Base-by-base conservation (phyloP, 2,113 vertebrate species). In the Psophia crepitans region DNA sequence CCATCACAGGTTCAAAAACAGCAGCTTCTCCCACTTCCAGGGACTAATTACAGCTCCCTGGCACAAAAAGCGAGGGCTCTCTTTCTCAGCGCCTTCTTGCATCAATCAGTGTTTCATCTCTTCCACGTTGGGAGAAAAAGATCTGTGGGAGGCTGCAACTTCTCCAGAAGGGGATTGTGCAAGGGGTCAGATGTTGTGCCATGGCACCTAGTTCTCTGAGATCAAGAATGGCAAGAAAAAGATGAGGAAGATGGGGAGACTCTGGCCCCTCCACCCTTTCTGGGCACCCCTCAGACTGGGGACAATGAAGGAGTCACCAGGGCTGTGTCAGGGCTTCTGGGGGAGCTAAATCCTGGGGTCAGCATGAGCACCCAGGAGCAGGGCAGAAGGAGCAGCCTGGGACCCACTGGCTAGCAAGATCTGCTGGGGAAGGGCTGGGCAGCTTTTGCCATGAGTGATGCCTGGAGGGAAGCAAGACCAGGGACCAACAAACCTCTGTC, bases 161-260 rank as follows among this genome's bases (percentile, higher is more conserved):
- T 27, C 49, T 80, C 37, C 20, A 14, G 37, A 66, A 63, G n/a
- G 24, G 13, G 46, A 15, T 27, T 57, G 39, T 18, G 65, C 43
- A 37, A 60, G 33, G 26, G 8, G 4, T 9, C 23, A 41, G 83
- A 46, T 8, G 53, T 9, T 4, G 1, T 48, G 30, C 28, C 46
- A 24, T 2, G 17, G 33, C 43, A 87, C 26, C 33, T 68, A 1
- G 0, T 9, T 60, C 1, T 0, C 23, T 32, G 61, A 78, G 44
- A 37, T n/a, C 39, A 84, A 17, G 14, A 49, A 16, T 0, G 9
- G 41, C 73, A 77, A 74, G n/a, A 64, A 51, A 44, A 74, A 65
- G 37, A 56, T 11, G 35, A 77, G 35, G 43, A 10, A 81, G 64
- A 19, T 1, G 8, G 37, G 37, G 35, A 77, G 7, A 92, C 4